phyloP scores from a whole-genome alignment of 2,888 invertebrate species.

The Malthinus seriepunctatus region DNA sequence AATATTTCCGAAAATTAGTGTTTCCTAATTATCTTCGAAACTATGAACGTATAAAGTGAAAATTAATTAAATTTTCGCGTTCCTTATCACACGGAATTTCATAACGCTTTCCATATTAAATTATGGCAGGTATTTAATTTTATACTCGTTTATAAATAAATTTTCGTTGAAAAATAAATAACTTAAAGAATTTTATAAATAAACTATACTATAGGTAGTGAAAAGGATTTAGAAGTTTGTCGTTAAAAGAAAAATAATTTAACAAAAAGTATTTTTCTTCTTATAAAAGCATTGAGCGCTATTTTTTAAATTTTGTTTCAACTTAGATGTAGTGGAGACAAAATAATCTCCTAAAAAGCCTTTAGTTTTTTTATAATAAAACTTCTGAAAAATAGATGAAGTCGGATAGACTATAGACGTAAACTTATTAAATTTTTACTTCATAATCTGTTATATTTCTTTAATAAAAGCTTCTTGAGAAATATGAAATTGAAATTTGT shows the following conservation, averaged over 20 bases:
- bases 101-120: slow-evolving; percentile 17
- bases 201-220: too few species aligned
- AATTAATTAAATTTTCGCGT: slow-evolving; percentile 21
- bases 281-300: too few species aligned
- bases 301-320: neutral
- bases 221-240: too few species aligned
- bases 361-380: slow-evolving; percentile 12
- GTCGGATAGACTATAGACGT: slow-evolving; percentile 4
- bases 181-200: too few species aligned
- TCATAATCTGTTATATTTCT: neutral
- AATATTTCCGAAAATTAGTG: neutral
- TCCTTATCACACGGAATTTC: slow-evolving; percentile 24
- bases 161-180: too few species aligned
- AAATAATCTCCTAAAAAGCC: slow-evolving; percentile 16
- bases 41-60: slow-evolving; percentile 2
- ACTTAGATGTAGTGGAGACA: slow-evolving; percentile 1
- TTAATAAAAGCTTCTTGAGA: neutral
- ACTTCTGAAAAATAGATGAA: slow-evolving; percentile 13
- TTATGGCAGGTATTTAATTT: too few species aligned
- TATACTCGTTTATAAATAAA: too few species aligned
- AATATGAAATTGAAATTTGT: too few species aligned
- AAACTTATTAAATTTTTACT: neutral
- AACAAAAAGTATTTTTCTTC: too few species aligned
- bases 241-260: too few species aligned
- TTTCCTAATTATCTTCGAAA: neutral